phyloP scores from a whole-genome alignment of 2,113 vertebrate species.

The Elaphurus davidianus region DNA sequence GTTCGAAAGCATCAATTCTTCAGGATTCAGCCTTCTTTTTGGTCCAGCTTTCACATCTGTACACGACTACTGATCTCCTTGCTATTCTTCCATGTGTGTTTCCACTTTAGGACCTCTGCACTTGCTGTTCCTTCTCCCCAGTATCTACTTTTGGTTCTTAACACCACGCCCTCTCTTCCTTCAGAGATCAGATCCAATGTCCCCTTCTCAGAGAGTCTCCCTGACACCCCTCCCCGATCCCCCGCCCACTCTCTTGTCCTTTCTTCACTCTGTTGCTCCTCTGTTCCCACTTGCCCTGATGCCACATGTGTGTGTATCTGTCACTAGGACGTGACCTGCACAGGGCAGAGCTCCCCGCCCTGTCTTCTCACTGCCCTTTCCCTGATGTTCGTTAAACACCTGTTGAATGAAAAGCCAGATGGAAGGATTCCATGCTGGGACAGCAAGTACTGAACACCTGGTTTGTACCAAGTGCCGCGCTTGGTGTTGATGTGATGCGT shows the following conservation, averaged over 20 bases:
- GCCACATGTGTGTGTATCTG: background rate
- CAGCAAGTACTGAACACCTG: background rate
- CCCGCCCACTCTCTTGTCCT: background rate
- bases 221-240: background rate
- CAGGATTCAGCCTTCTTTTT: background rate
- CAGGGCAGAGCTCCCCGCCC: background rate
- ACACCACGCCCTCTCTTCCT: background rate
- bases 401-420: background rate
- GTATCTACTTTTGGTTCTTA: background rate
- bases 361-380: background rate
- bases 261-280: background rate
- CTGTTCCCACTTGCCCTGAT: background rate
- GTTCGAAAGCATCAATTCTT: background rate
- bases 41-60: background rate
- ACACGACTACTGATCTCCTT: background rate
- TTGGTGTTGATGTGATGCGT: background rate
- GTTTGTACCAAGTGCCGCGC: background rate
- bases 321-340: background rate
- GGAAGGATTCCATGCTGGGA: background rate
- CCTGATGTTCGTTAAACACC: background rate
- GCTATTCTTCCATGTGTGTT: fast-evolving
- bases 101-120: background rate
- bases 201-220: background rate
- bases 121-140: background rate
- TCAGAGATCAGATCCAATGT: background rate